Conservation (phyloP, 2,888 invertebrate genomes). For the Halocaridina rubra region DNA sequence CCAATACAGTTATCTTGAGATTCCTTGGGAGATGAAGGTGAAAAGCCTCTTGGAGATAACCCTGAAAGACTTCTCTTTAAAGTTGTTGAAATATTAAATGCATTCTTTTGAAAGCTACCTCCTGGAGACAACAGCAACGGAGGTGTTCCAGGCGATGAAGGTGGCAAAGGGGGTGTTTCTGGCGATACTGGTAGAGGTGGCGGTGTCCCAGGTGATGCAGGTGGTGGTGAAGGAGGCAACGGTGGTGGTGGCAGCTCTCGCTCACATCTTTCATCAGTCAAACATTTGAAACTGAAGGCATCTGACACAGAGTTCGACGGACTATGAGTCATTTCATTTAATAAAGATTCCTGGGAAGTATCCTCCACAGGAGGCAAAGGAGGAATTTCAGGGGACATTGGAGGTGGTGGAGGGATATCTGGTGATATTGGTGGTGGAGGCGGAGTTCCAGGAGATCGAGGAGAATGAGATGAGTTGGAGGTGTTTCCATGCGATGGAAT, state of each 20-base stretch:
- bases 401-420: slow-evolving; percentile 27
- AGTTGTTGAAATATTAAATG: not conserved
- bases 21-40: slow-evolving; percentile 20
- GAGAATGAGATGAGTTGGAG: not conserved
- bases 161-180: slow-evolving; percentile 10
- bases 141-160: not conserved
- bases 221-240: slow-evolving; percentile 5
- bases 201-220: slow-evolving; percentile 31
- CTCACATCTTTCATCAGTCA: not conserved
- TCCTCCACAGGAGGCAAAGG: not conserved
- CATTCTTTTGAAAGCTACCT: not conserved
- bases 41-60: slow-evolving; percentile 15
- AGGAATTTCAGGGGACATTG: slow-evolving; percentile 11
- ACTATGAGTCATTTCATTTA: not conserved
- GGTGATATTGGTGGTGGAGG: slow-evolving; percentile 47
- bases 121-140: slow-evolving; percentile 15
- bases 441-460: slow-evolving; percentile 28
- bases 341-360: not conserved
- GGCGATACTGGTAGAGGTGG: slow-evolving; percentile 13
- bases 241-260: slow-evolving; percentile 21
- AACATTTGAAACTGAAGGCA: not conserved
- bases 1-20: slow-evolving; percentile 25
- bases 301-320: not conserved
- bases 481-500: slow-evolving; percentile 1
- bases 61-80: not conserved